Conservation (phyloP, 2,113 vertebrate genomes). For the Drymodes brunneopygia region DNA sequence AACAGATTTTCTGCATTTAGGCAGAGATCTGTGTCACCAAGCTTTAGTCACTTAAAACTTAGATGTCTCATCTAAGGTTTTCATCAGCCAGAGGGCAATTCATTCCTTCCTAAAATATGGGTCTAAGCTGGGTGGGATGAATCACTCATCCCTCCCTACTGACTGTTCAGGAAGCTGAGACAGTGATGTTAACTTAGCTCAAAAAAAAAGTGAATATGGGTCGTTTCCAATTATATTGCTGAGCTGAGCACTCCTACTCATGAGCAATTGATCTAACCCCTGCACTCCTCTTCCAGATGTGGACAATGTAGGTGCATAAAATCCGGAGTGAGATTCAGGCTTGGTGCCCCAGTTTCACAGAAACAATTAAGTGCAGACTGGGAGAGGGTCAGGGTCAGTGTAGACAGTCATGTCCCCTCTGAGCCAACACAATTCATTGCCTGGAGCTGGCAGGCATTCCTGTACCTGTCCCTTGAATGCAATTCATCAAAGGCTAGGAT, state of each 20-base stretch:
- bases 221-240: background rate
- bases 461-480: background rate
- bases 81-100: background rate
- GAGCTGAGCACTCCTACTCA: background rate
- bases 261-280: background rate
- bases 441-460: background rate
- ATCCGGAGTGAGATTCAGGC: background rate
- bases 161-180: conserved; percentile 50
- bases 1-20: conserved; percentile 14
- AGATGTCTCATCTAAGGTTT: conserved; percentile 9
- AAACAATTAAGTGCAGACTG: background rate
- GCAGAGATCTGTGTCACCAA: background rate
- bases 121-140: conserved; percentile 5
- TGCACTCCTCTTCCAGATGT: background rate
- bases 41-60: conserved; percentile 20
- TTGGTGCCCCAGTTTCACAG: background rate
- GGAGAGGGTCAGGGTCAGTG: background rate
- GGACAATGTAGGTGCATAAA: background rate
- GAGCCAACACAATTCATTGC: background rate
- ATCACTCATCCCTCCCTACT: conserved; percentile 12
- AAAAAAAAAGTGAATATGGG: background rate
- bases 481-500: background rate
- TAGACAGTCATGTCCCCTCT: background rate
- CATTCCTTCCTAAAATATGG: conserved; percentile 9
- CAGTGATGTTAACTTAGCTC: background rate